phyloP scores from a whole-genome alignment of 2,888 invertebrate genomes.

The Thumatha senex region DNA sequence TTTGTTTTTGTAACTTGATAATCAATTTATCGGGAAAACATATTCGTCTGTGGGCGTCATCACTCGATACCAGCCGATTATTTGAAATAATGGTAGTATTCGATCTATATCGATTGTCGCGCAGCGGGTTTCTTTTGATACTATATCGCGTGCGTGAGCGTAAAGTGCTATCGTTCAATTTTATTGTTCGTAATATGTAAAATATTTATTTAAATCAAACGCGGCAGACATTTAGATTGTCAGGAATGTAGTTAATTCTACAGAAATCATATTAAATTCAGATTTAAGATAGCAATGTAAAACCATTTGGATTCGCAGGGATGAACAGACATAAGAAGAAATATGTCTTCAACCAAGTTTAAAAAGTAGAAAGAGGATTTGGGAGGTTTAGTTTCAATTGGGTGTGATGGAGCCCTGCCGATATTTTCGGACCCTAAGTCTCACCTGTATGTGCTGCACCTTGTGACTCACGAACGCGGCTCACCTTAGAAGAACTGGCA shows the following conservation, averaged over 20 bases:
- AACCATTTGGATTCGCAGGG: no score
- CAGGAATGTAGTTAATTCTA: background rate
- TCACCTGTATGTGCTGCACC: no score
- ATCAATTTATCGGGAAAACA: conserved; percentile 68
- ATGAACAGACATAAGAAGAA: no score
- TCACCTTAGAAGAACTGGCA: no score
- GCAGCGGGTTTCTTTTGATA: conserved; percentile 35
- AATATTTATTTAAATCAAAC: conserved; percentile 1
- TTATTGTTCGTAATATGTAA: conserved; percentile 1
- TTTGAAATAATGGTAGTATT: conserved; percentile 33
- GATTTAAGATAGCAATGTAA: no score
- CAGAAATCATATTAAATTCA: no score
- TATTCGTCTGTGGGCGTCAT: conserved; percentile 54
- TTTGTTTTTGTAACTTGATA: conserved; percentile 75
- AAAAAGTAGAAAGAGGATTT: no score
- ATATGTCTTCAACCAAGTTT: no score
- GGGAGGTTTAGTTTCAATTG: no score
- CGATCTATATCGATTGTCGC: conserved; percentile 28
- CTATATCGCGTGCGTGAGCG: conserved; percentile 8
- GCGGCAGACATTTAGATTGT: background rate
- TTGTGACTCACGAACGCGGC: no score
- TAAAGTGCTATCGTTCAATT: conserved; percentile 2
- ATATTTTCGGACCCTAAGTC: no score
- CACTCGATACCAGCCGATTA: conserved; percentile 38
- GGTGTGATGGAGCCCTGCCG: no score